Evolutionary conservation across 1,140 invertebrate species (phyloP), one percentile per base, ranked within the genome.

Genomic region (Drosophila athabasca): DNA sequence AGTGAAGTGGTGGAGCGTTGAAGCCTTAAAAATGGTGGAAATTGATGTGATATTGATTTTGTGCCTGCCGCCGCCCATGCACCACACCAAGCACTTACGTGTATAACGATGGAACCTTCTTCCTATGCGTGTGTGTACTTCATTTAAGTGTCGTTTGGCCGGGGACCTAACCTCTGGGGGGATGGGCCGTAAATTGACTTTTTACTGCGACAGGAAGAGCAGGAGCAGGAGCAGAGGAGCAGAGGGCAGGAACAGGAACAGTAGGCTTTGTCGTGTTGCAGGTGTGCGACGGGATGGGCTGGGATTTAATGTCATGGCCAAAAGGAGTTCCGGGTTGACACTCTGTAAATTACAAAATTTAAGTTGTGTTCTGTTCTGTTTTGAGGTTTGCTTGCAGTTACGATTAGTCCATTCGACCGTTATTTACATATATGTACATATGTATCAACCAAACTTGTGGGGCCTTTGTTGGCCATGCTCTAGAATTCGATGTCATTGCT

Each of bases 11-110:
- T 29, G 26, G 24, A 22, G 48, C 44, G 7, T 60, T 60, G 75
- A 85, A 85, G 70, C 83, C 82, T 52, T 82, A 76, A 69, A 81
- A 82, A 88, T 71, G 49, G 55, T 66, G 67, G 60, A 71, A 88
- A 87, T 87, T 78, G 69, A 70, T 51, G 64, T 44, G 53, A 43
- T 88, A 87, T 87, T 87, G 79, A 88, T 87, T 88, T 88, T 87
- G 39, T 44, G 35, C 31, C 50, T 50, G n/a, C 31, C 50, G n/a
- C 31, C 50, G 13, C 49, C 17, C 58, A 24, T 19, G 19, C 9
- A 3, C 19, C 9, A 3, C n/a, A 45, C 26, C 64, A n/a, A 57
- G 43, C 49, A 39, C 57, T 49, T 49, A 59, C 17, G 15, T 41
- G 44, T 7, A 26, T 13, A 17, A 55, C 17, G 35, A 26, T 57